Percentiles rank a stretch among this genome's conserved stretches.
These are phyloP conservation scores for Haliclona indistincta DNA, from an alignment of 37 sponge, comb jelly and placozoan genomes.

Conservation along the genomic window DNA sequence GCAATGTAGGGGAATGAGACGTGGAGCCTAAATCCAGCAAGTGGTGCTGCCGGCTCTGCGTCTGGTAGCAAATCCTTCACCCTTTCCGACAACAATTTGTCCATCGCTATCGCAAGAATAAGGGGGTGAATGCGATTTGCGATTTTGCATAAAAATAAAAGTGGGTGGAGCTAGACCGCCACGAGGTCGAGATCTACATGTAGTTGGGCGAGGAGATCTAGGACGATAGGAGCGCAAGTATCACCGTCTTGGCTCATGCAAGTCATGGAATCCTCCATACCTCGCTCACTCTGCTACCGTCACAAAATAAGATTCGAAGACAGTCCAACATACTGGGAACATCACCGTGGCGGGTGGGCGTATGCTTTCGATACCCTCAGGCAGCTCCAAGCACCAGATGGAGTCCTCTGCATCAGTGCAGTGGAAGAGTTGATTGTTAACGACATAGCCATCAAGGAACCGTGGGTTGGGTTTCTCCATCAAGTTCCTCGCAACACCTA, in stretches of 20 bases:
- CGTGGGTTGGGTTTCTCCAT: slow-evolving; percentile 65
- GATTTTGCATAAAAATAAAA: no score
- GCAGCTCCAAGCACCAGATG: slow-evolving; percentile 30
- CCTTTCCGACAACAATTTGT: background rate
- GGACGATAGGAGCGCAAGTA: no score
- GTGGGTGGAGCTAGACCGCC: no score
- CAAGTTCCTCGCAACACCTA: slow-evolving; percentile 48
- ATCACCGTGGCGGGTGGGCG: slow-evolving; percentile 69
- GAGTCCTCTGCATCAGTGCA: slow-evolving; percentile 36
- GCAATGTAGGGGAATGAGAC: slow-evolving; percentile 49
- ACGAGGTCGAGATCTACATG: no score
- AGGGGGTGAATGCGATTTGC: no score
- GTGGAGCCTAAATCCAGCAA: slow-evolving; percentile 11
- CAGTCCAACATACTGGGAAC: slow-evolving; percentile 23
- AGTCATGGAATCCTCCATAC: no score
- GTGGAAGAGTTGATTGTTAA: slow-evolving; percentile 28
- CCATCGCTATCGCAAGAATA: no score
- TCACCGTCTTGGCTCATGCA: no score
- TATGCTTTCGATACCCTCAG: slow-evolving; percentile 25
- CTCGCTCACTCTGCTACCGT: no score
- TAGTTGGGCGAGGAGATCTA: no score
- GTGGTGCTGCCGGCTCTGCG: slow-evolving; percentile 44
- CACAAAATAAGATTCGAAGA: slow-evolving; percentile 40
- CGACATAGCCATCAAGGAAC: slow-evolving; percentile 20
- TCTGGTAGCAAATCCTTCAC: slow-evolving; percentile 19